Base-by-base conservation (phyloP, 2,888 invertebrate genomes). In the Mythimna ferrago region DNA sequence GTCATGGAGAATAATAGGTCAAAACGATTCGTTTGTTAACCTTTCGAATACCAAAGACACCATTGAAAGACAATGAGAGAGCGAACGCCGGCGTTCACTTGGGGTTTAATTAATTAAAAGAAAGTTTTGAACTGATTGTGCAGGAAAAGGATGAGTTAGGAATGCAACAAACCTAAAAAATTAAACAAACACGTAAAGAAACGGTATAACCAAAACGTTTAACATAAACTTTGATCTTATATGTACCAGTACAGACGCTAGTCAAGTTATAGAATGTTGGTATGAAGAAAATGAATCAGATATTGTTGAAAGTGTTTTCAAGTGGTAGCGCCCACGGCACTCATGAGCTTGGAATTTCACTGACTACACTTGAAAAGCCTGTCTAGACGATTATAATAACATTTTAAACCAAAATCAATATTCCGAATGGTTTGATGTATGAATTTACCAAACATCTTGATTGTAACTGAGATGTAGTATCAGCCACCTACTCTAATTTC, bases 321-420 rank as follows among this genome's bases (percentile, higher is more conserved):
- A 77, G 70, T 62, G 65, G 10, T 11, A 1, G 5, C 6, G 70
- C 70, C 78, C 71, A 71, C 78, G 54, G 35, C 14, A 41, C 48
- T 48, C n/a, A 11, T 57, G 32, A 44, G 35, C 53, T 21, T 21
- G 61, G 9, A 35, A 53, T 80, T 51, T 44, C 53, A 3, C 80
- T 57, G 21, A 41, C 26, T 73, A 57, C 41, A 61, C 35, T 44
- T 26, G 11, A 57, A 62, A 80, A 58, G 80, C 60, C 73, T 60
- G 62, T 80, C 62, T 75, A 75, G 80, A 80, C 75, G 35, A 26
- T 35, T 56, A 62, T 26, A 62, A 80, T 73, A 75, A 73, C n/a
- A 80, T 38, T 44, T 10, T 54, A 32, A 56, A 56, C 26, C 21
- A 71, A 21, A 44, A 79, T 73, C 58, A 53, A 58, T 79, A 78